Percentiles rank a stretch among this genome's conserved stretches.
phyloP scores from a whole-genome alignment of 2,888 invertebrate genomes.

The Steinernema scapterisci region DNA sequence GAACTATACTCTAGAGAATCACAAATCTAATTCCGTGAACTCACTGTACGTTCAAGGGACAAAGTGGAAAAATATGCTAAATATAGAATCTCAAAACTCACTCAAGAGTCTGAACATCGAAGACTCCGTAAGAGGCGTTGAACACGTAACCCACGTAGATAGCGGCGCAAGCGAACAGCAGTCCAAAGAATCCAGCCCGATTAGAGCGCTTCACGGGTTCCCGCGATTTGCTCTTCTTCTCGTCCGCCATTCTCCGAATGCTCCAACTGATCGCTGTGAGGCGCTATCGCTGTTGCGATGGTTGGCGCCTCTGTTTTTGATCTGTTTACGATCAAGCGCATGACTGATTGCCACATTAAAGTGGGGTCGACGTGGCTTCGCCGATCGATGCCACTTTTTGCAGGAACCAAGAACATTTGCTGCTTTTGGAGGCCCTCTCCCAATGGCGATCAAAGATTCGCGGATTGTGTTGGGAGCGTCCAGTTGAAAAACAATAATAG shows the following conservation, averaged over 20 bases:
- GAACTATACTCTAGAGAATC: no score
- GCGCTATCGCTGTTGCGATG: background rate
- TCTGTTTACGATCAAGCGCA: background rate
- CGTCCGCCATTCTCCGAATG: no score
- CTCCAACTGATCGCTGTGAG: background rate
- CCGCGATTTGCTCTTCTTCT: background rate
- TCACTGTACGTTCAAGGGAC: no score
- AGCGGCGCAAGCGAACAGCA: slow-evolving; percentile 9
- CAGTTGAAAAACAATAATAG: no score
- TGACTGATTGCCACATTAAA: background rate
- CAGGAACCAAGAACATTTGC: no score
- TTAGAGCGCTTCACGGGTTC: slow-evolving; percentile 14
- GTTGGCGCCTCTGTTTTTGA: slow-evolving; percentile 2
- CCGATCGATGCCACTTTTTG: no score
- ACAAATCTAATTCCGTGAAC: no score
- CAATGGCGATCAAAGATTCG: no score
- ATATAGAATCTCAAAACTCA: background rate
- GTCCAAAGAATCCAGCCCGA: slow-evolving; percentile 6
- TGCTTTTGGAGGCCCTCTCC: no score
- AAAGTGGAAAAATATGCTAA: no score
- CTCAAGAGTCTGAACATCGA: slow-evolving; percentile 1
- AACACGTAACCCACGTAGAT: background rate
- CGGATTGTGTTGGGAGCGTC: no score
- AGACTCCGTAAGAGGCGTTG: background rate
- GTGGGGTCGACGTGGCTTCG: background rate